Evolutionary conservation across 2,113 vertebrate species (phyloP), one percentile per base, ranked within the genome.

Genomic region (Verasper variegatus): DNA sequence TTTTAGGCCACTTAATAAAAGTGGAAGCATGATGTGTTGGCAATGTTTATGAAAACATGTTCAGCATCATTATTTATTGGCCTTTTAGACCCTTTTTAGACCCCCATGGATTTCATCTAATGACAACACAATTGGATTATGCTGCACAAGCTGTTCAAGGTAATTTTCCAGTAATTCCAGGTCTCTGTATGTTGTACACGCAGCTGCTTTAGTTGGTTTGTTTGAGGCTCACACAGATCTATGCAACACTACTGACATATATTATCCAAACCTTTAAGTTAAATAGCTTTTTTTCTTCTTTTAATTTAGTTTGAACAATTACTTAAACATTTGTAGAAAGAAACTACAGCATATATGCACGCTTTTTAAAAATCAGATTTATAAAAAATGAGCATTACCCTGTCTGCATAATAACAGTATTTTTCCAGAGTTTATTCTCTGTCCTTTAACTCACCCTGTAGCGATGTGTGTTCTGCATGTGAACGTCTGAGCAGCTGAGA

Each of bases 41-140:
- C 59, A 76, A 57, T 24, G 73, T 73, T 82, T 17, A 61, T 58
- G 21, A 77, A 78, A 78, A 70, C 68, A 76, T 70, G 70, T 73
- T 72, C 60, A 71, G 74, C 73, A 1, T 54, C 72, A 78, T 77
- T 82, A 83, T 78, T 77, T 86, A 73, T 61, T 68, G 57, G 45
- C 71, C 24, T 79, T 74, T 80, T 67, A 77, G 61, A 56, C 47
- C 31, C 11, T 42, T 42, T 42, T 42, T n/a, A 54, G 40, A 42
- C 40, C 40, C 40, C 24, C n/a, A 27, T 71, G 37, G 67, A 78
- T 42, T 70, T 83, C 71, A 76, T 81, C 81, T 88, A 26, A 57
- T 20, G 64, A 27, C 55, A 72, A 45, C 40, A 66, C 40, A 64
- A 72, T 61, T 73, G 78, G 40, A 59, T 80, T 68, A 75, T 76